phyloP scores from a whole-genome alignment of 2,888 invertebrate genomes.

The Encarsia formosa region DNA sequence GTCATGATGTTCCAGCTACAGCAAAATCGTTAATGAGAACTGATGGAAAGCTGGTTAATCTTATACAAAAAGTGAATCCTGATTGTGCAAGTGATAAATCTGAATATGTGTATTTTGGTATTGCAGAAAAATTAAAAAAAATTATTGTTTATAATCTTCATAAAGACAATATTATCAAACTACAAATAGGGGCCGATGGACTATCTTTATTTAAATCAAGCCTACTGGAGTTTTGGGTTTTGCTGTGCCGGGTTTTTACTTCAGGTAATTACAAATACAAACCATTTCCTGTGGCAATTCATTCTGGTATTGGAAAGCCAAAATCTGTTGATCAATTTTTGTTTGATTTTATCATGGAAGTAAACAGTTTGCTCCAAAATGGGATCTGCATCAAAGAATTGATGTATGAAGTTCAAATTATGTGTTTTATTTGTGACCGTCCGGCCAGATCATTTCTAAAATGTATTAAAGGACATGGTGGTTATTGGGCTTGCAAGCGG shows the following conservation, averaged over 20 bases:
- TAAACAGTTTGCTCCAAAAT: neutral
- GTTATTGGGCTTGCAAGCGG: constrained; percentile 26
- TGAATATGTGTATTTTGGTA: constrained; percentile 4
- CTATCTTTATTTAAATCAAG: constrained; percentile 24
- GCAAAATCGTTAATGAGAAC: too few relatives aligned
- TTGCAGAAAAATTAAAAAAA: neutral
- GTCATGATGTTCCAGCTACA: too few relatives aligned
- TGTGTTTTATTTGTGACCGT: constrained; percentile 26
- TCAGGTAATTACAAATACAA: constrained; percentile 23
- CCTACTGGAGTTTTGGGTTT: constrained; percentile 25
- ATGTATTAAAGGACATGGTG: constrained; percentile 25
- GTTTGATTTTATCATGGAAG: neutral
- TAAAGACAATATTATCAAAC: neutral
- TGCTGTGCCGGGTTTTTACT: constrained; percentile 23
- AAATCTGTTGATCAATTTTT: neutral
- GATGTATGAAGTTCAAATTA: constrained; percentile 16
- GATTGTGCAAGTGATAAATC: neutral
- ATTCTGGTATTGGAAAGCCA: constrained; percentile 1
- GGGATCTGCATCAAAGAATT: constrained; percentile 12
- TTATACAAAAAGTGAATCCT: neutral
- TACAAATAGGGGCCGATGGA: constrained; percentile 24
- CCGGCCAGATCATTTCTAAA: constrained; percentile 27
- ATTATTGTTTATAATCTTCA: neutral
- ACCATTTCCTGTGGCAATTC: constrained; percentile 18
- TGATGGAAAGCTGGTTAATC: too few relatives aligned